Evolutionary conservation across 2,797 vertebrate species (phyloP), one percentile per base, ranked within the genome.

Genomic region (Sphaeramia orbicularis): DNA sequence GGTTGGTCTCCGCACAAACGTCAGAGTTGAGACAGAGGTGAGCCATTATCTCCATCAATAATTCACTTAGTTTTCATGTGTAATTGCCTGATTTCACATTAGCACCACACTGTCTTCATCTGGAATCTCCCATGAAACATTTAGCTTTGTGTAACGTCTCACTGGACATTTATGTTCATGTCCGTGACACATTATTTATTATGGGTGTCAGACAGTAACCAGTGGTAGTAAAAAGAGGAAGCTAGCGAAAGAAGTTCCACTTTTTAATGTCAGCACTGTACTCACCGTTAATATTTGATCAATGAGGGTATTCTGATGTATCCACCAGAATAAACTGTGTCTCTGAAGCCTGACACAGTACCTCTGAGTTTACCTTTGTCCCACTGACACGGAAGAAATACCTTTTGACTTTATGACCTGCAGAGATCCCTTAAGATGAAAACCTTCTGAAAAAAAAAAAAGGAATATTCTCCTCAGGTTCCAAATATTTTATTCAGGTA

Each of bases 251-350:
- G 52, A 71, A 55, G 21, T 41, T 60, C 41, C 24, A 36, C 42
- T 32, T 86, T 47, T 45, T 40, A 72, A 74, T 69, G 64, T 74
- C 74, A 75, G 73, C 63, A 4, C 70, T 4, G 50, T 40, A 65
- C 78, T 52, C 52, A 11, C 14, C 66, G 60, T 89, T 74, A 88
- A 89, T 87, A 91, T 89, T 91, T 89, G 69, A 89, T 88, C 43
- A 47, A 42, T 19, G 41, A 38, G 61, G 55, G 71, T 72, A 75
- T 79, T 74, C 24, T 61, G 14, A 27, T 63, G 70, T 45, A 52
- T 74, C 69, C 61, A 43, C 49, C 0, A 0, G 24, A 12, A 64
- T 35, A 30, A 73, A 69, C 40, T 36, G 13, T 12, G 65, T 71
- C 59, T 57, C 52, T 49, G 65, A 62, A 36, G 74, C 59, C 73